Evolutionary conservation across 1,140 invertebrate species (phyloP).

Genomic region (Drepana arcuata): DNA sequence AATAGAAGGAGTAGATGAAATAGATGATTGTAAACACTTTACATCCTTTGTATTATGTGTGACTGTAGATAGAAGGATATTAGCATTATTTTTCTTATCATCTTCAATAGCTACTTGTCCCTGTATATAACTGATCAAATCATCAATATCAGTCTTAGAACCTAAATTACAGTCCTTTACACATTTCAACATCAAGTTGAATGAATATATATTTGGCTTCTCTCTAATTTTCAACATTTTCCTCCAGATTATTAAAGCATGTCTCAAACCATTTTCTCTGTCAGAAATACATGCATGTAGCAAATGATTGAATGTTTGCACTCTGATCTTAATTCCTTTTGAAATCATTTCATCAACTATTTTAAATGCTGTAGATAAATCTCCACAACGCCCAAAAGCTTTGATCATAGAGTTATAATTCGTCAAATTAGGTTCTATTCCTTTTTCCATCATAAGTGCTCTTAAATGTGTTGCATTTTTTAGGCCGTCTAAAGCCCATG

Average conservation of each 20-base stretch:
- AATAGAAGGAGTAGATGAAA: too few relatives aligned
- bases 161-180: slow-evolving; percentile 87
- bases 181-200: slow-evolving; percentile 86
- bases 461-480: slow-evolving; percentile 77
- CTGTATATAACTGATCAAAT: slow-evolving; percentile 47
- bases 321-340: slow-evolving; percentile 76
- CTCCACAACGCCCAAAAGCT: slow-evolving; percentile 87
- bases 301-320: slow-evolving; percentile 84
- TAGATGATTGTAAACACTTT: too few relatives aligned
- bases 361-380: slow-evolving; percentile 82
- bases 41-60: too few relatives aligned
- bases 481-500: slow-evolving; percentile 76
- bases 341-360: slow-evolving; percentile 88
- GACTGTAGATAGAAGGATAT: too few relatives aligned
- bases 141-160: slow-evolving; percentile 73
- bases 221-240: slow-evolving; percentile 80
- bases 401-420: slow-evolving; percentile 93
- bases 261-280: slow-evolving; percentile 83
- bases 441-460: slow-evolving; percentile 79
- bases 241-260: slow-evolving; percentile 88
- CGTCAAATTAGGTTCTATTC: slow-evolving; percentile 78
- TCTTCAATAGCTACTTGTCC: slow-evolving; percentile 9
- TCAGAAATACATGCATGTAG: slow-evolving; percentile 87
- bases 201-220: slow-evolving; percentile 79
- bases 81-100: neutral